Base-by-base conservation (phyloP, 2,888 invertebrate genomes). In the Schizotus pectinicornis region DNA sequence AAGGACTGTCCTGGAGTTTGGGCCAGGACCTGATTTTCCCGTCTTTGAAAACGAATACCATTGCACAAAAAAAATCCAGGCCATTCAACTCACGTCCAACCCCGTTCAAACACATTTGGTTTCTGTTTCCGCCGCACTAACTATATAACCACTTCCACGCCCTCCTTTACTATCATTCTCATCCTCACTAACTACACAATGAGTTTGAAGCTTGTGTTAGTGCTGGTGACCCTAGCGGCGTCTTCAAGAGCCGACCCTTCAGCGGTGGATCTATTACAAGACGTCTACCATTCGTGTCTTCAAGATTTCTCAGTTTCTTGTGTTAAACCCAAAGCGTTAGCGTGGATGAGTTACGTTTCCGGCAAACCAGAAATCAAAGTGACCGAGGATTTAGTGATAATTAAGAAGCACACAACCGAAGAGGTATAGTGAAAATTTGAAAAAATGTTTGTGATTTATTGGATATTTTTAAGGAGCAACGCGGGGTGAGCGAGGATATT, bases 321-420 rank as follows among this genome's bases (percentile, higher is more conserved):
- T 80, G 88, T 90, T 51, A 88, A 89, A 71, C 92, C 92, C 6
- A 90, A 90, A 78, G 85, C 92, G 41, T 77, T 92, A 73, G 84
- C 86, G 64, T 92, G 91, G 88, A 83, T 91, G 68, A 87, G 86
- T 67, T 82, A 84, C 58, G 88, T 88, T 2, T 79, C 85, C 12
- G 83, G 85, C 68, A 84, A 89, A 68, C 88, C 89, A 54, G 86
- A 87, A 74, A 88, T 92, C 65, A 85, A 83, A 59, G 85, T 93
- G 62, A 92, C 91, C 5, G 86, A 91, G n/a, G 88, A 91, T 72
- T 81, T 93, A 54, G 83, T 87, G 8, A 84, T 92, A 63, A 83
- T 91, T 14, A 88, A 85, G 72, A 89, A 87, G 41, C 82, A 80
- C 39, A 80, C 77, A 43, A 75, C 84, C 1, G 74, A 74, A 38